These are phyloP conservation scores for Gila orcuttii DNA, from an alignment of 2,113 vertebrate species.

Conservation along the genomic window DNA sequence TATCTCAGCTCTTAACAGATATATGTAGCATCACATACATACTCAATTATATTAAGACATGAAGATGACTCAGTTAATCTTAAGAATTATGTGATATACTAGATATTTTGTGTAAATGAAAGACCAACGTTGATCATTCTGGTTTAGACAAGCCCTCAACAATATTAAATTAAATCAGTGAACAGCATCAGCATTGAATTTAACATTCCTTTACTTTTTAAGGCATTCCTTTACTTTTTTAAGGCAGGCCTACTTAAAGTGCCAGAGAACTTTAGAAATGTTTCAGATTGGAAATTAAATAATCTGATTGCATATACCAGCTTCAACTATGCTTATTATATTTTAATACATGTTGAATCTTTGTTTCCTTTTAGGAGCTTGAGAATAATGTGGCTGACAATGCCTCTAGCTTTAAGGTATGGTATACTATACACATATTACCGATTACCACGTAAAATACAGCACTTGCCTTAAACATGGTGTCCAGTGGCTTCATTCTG, in stretches of 20 bases:
- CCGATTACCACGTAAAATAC: background rate
- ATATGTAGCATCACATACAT: background rate
- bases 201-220: background rate
- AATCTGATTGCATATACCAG: background rate
- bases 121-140: background rate
- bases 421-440: background rate
- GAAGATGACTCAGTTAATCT: background rate
- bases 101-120: background rate
- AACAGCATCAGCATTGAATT: background rate
- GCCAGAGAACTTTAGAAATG: background rate
- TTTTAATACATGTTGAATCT: background rate
- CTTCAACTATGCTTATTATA: background rate
- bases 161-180: background rate
- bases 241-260: background rate
- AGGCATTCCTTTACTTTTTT: background rate
- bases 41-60: background rate
- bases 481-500: conserved; percentile 69
- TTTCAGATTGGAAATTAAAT: background rate
- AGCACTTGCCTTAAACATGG: conserved; percentile 68
- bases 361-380: conserved; percentile 12
- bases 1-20: background rate
- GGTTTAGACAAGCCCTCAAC: background rate
- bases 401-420: conserved; percentile 68
- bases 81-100: background rate
- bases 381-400: conserved; percentile 47